Percentiles rank a stretch among this genome's conserved stretches.
These are phyloP conservation scores for Ecdyonurus torrentis DNA, from an alignment of 2,888 invertebrate species.

Conservation along the genomic window DNA sequence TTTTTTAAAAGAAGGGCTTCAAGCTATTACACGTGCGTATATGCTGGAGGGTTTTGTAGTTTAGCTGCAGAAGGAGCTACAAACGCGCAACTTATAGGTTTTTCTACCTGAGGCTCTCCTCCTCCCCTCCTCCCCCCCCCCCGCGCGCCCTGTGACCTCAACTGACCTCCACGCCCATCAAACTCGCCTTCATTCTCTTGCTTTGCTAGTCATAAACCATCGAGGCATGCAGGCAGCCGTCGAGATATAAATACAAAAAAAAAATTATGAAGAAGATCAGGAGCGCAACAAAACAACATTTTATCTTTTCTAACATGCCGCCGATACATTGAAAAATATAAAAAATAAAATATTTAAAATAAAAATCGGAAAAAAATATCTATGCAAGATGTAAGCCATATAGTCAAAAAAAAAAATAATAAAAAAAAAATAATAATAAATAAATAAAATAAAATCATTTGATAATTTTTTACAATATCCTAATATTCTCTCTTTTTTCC, in stretches of 20 bases:
- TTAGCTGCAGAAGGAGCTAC: neutral
- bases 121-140: too few relatives aligned
- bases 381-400: too few relatives aligned
- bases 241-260: too few relatives aligned
- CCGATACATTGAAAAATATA: too few relatives aligned
- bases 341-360: slow-evolving; percentile 12
- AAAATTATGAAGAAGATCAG: neutral
- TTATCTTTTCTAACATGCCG: neutral
- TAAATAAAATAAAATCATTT: too few relatives aligned
- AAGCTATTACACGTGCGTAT: neutral
- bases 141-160: neutral
- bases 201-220: neutral
- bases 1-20: too few relatives aligned
- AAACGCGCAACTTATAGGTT: too few relatives aligned
- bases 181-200: neutral
- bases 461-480: too few relatives aligned
- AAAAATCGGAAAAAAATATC: too few relatives aligned
- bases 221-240: neutral
- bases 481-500: too few relatives aligned
- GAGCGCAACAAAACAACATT: neutral
- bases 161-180: neutral
- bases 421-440: too few relatives aligned
- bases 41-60: neutral
- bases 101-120: neutral
- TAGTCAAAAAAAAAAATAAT: too few relatives aligned